These are phyloP conservation scores for Drymonia ruficornis DNA, from an alignment of 2,888 invertebrate genomes.

Conservation along the genomic window DNA sequence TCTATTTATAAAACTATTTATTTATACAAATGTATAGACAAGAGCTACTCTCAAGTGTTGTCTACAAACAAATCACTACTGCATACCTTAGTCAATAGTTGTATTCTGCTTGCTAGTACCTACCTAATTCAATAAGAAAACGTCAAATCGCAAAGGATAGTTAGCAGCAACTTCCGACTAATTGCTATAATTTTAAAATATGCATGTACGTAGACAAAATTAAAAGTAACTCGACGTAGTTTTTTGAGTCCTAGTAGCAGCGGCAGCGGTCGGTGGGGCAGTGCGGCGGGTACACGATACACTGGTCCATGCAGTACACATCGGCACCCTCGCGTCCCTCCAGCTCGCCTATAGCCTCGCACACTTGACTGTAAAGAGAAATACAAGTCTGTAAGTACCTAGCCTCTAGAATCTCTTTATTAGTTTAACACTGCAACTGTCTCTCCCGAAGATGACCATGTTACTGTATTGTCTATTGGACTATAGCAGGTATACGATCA, in stretches of 20 bases:
- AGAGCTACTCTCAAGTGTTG: neutral
- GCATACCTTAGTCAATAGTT: too few species aligned
- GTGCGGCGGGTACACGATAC: slow-evolving; percentile 90
- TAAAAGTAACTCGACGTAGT: neutral
- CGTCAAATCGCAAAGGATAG: too few species aligned
- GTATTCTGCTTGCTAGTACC: too few species aligned
- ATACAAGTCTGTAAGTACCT: neutral
- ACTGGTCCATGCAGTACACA: slow-evolving; percentile 94
- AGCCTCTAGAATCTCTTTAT: too few species aligned
- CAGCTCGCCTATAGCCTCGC: slow-evolving; percentile 92
- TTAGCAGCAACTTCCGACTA: too few species aligned
- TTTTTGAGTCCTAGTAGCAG: slow-evolving; percentile 81
- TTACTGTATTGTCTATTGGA: too few species aligned
- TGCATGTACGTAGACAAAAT: neutral
- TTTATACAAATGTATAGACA: neutral
- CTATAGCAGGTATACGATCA: too few species aligned
- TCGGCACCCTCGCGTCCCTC: slow-evolving; percentile 90
- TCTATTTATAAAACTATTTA: neutral
- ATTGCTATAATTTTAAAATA: neutral
- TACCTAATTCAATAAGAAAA: too few species aligned
- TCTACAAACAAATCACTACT: neutral
- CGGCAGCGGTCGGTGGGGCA: slow-evolving; percentile 90
- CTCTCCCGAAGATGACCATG: too few species aligned
- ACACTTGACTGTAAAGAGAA: slow-evolving; percentile 86
- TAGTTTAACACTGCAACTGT: too few species aligned